Conservation (phyloP, 2,888 invertebrate genomes). For the Apodemia duryi region DNA sequence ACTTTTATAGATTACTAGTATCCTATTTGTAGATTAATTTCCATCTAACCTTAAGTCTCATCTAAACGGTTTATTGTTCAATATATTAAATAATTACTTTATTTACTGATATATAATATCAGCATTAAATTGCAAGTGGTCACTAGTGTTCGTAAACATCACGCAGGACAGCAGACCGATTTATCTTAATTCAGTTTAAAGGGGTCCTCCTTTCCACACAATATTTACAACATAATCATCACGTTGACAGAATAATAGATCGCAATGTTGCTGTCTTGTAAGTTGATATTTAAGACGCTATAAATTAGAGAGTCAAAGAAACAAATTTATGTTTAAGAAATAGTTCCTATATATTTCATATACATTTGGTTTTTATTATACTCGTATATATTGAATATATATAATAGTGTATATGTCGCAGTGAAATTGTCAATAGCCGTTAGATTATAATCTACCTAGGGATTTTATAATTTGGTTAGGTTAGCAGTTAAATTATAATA, state of each 20-base stretch:
- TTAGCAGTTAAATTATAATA: too few species aligned
- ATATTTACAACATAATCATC: background rate
- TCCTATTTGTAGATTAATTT: background rate
- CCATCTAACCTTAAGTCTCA: too few species aligned
- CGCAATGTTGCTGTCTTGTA: background rate
- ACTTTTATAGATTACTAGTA: too few species aligned
- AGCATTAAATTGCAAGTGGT: too few species aligned
- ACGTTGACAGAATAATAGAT: background rate
- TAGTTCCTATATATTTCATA: background rate
- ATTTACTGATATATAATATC: too few species aligned
- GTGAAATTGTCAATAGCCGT: too few species aligned
- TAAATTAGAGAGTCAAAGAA: background rate
- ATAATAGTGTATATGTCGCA: too few species aligned
- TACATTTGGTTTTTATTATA: too few species aligned
- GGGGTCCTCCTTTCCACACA: background rate
- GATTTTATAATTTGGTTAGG: too few species aligned
- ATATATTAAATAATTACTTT: background rate
- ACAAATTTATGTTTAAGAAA: background rate
- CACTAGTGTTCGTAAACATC: background rate
- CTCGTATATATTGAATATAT: too few species aligned
- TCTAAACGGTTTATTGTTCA: background rate
- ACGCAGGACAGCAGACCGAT: background rate
- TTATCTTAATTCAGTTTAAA: conserved; percentile 2
- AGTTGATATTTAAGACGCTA: conserved; percentile 1
- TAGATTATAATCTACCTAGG: too few species aligned